Evolutionary conservation across 2,888 invertebrate genomes (phyloP), one percentile per base, ranked within the genome.

Genomic region (Acanthopleura granulata): DNA sequence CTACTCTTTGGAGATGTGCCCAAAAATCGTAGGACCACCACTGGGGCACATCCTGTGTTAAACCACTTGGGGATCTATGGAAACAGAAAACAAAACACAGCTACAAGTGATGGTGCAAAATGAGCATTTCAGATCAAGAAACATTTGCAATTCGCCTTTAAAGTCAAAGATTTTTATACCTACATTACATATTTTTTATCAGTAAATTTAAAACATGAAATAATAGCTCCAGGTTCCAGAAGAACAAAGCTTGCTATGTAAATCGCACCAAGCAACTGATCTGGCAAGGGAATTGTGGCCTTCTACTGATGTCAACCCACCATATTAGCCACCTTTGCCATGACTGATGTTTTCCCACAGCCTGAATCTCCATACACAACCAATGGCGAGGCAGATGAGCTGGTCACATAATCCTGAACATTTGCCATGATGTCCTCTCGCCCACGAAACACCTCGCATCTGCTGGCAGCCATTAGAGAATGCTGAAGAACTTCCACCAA

Each of bases 311-410:
- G 11, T 22, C 15, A 78, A 61, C 81, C 80, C 3, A 83, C 85
- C 78, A 80, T 73, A 74, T 81, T 76, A 15, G 84, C 82, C 11
- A 79, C 81, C 73, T 84, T 84, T n/a, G 88, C 85, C 78, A 88
- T 84, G 27, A 88, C 79, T 9, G 87, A 87, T 0, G 88, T 88
- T 76, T 88, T 88, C 0, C 88, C 88, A 78, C 84, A 83, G 0
- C 88, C 88, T 11, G 86, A 84, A 61, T 83, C 82, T 3, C 87
- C 88, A 78, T 82, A 81, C 0, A 88, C 75, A 3, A 87, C 83
- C 0, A 88, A 74, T 6, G 86, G 84, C 61, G 83, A 76, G 18
- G 77, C 66, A 1, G 80, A 77, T 16, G 82, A 75, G 4, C 77
- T 76, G 0, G 83, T 75, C 18, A 86, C 50, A 76, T 87, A 86